These are phyloP conservation scores for Orchestia grillus DNA, from an alignment of 1,140 invertebrate genomes.

Conservation along the genomic window DNA sequence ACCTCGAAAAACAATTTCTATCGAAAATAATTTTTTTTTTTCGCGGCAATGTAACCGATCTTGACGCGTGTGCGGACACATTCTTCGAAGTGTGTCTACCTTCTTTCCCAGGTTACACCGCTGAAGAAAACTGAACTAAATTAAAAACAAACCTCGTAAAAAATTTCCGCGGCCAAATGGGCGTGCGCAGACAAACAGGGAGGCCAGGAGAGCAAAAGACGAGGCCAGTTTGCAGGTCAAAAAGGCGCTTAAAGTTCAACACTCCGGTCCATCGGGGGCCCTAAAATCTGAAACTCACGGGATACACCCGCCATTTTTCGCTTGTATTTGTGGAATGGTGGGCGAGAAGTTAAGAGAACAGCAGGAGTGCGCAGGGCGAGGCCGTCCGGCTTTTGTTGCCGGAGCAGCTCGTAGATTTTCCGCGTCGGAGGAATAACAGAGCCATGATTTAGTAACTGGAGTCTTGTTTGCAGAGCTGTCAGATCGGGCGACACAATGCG, in stretches of 20 bases:
- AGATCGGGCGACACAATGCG: background rate
- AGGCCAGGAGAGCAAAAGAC: background rate
- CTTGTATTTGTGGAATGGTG: background rate
- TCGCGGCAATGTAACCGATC: too few relatives aligned
- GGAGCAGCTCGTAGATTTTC: background rate
- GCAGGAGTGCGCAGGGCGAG: background rate
- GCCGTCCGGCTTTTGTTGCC: background rate
- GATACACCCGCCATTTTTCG: background rate
- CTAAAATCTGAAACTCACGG: background rate
- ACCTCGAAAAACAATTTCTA: too few relatives aligned
- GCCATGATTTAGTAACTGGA: background rate
- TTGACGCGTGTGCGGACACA: too few relatives aligned
- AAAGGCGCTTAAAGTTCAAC: background rate
- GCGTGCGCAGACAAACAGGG: background rate
- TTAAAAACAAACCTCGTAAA: background rate
- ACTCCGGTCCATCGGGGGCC: background rate
- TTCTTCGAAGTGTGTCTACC: too few relatives aligned
- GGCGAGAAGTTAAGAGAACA: background rate
- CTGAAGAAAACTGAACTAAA: too few relatives aligned
- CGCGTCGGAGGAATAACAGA: background rate
- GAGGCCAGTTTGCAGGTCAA: background rate
- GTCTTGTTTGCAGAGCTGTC: background rate
- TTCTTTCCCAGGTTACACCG: too few relatives aligned
- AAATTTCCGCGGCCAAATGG: background rate
- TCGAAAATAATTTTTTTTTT: too few relatives aligned